Percentiles rank a stretch among this genome's conserved stretches.
These are phyloP conservation scores for Enteromius paludinosus DNA, from an alignment of 2,797 vertebrate genomes.

Conservation along the genomic window DNA sequence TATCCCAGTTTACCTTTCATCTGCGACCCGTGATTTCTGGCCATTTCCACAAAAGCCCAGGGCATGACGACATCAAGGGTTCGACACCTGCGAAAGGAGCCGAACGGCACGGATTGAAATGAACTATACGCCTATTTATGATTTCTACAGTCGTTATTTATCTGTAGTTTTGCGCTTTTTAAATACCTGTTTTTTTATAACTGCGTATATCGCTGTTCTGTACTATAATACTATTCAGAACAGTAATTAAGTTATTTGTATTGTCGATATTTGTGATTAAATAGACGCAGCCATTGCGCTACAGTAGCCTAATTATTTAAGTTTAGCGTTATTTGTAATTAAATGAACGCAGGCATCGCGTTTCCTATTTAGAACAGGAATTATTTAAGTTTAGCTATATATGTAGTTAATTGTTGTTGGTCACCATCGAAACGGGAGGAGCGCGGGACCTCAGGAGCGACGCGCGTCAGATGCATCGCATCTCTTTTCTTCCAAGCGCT, in stretches of 20 bases:
- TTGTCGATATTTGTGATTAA: neutral
- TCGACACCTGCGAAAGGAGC: constrained; percentile 42
- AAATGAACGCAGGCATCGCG: neutral
- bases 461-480: constrained; percentile 35
- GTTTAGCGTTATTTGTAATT: neutral
- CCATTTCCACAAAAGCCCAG: neutral
- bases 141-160: neutral
- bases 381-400: neutral
- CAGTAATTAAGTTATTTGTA: neutral
- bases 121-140: neutral
- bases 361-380: neutral
- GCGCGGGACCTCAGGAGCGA: constrained; percentile 59
- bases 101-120: constrained; percentile 20
- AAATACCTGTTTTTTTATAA: neutral
- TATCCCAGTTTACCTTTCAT: constrained; percentile 8
- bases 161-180: neutral
- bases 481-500: constrained; percentile 47
- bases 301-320: neutral
- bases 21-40: neutral
- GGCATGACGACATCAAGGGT: constrained; percentile 23
- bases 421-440: constrained; percentile 47
- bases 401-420: constrained; percentile 19
- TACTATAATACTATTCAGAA: neutral
- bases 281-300: constrained; percentile 9
- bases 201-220: neutral